Conservation (phyloP, 1,140 invertebrate species). For the Drosophila nebulosa region DNA sequence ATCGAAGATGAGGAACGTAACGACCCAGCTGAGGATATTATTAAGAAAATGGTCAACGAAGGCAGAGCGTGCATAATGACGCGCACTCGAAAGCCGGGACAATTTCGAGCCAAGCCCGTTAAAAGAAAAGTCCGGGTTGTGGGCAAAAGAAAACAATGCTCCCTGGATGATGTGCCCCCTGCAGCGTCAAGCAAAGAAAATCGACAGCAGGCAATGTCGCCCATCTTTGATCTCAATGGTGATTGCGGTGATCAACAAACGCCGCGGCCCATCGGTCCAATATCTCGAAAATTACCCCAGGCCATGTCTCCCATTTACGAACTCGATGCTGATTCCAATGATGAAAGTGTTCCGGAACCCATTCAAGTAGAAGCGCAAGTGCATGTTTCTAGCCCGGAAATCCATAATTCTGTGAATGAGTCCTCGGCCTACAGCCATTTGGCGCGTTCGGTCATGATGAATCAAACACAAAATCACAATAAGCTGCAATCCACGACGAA, state of each 20-base stretch:
- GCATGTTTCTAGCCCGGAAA: conserved; percentile 8
- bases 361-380: conserved; percentile 14
- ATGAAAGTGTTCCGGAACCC: not conserved
- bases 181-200: not conserved
- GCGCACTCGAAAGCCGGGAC: conserved; percentile 31
- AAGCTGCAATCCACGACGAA: not conserved
- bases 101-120: conserved; percentile 6
- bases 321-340: conserved; percentile 14
- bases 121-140: conserved; percentile 21
- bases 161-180: not conserved
- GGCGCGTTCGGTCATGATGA: conserved; percentile 56
- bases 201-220: conserved; percentile 17
- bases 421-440: conserved; percentile 50
- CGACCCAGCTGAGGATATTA: conserved; percentile 66
- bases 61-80: conserved; percentile 53
- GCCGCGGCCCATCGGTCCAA: not conserved
- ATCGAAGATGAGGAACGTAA: conserved; percentile 33
- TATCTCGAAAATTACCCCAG: not conserved
- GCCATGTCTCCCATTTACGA: conserved; percentile 48
- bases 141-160: conserved; percentile 40
- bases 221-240: conserved; percentile 36
- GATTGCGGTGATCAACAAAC: too few species aligned
- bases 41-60: conserved; percentile 54
- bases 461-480: conserved; percentile 44
- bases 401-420: not conserved